Evolutionary conservation across 2,888 invertebrate species (phyloP), one percentile per base, ranked within the genome.

Genomic region (Bellardia bayeri): DNA sequence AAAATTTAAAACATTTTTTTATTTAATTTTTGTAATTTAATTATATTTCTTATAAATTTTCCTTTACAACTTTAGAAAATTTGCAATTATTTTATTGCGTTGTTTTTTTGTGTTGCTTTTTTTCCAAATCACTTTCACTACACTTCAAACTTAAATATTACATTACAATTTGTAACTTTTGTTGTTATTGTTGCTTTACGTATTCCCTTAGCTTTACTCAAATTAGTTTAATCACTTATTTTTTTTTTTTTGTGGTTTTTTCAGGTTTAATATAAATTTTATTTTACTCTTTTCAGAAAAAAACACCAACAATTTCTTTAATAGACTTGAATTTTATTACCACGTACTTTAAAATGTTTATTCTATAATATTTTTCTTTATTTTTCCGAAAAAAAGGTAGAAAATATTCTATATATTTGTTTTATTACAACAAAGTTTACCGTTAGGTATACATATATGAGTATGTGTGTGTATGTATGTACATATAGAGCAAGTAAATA

Each of bases 81-180:
- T 54, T 58, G 9, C 7, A 42, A 5, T 64, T 56, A 23, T 33
- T 72, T 56, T 45, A 13, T 45, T 45, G 45, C 58, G 30, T 68
- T 16, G 13, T 69, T 79, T 72, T 37, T 37, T 4, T 37, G 33
- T 37, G 4, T 23, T 23, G 23, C 23, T 3, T 45, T 45, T 11
- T 56, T 40, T 37, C 16, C 42, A 40, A 64, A 72, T 54, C 42
- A 64, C 51, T 66, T 45, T 76, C 58, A 69, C 58, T 74, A 45
- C 30, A 45, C 78, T 75, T 76, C 66, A 58, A 71, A 82, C 69
- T 79, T 42, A 78, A 76, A 68, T 80, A 69, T 81, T 58, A 61
- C 51, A 61, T 61, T 64, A 11, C 13, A 64, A 54, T 76, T n/a
- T 68, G 16, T 78, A 8, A 61, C 33, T 74, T 58, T 74, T 23